Conservation (phyloP, 2,797 vertebrate species). For the Chrosomus eos region DNA sequence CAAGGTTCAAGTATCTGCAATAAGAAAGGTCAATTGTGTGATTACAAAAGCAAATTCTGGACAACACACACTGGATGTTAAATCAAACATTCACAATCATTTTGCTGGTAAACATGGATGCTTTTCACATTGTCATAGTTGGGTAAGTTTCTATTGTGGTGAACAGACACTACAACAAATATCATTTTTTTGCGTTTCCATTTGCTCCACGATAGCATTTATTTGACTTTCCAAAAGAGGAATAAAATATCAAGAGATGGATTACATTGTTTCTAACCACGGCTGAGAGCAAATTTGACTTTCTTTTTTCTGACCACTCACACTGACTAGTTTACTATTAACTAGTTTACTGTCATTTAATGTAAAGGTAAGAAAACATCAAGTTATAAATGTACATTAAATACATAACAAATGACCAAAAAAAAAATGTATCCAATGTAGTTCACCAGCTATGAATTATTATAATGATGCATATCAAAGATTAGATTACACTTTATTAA, state of each 20-base stretch:
- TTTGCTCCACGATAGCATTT: neutral
- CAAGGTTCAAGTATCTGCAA: constrained; percentile 84
- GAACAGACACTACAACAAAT: neutral
- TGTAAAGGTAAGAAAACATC: neutral
- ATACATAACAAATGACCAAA: too few species aligned
- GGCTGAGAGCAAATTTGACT: too few species aligned
- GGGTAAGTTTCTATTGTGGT: neutral
- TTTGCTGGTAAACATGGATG: neutral
- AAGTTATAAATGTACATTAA: too few species aligned
- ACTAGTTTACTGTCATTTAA: neutral
- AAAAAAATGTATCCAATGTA: neutral
- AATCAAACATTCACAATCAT: too few species aligned
- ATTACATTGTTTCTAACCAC: too few species aligned
- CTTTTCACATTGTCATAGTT: neutral
- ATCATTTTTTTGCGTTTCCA: too few species aligned
- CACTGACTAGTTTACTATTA: too few species aligned
- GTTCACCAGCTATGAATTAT: neutral
- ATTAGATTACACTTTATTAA: too few species aligned
- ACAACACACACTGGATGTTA: neutral
- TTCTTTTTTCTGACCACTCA: too few species aligned
- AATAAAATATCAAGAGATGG: neutral
- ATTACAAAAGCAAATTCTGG: neutral
- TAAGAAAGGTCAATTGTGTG: neutral
- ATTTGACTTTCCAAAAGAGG: neutral
- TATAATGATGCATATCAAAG: neutral